Evolutionary conservation across 2,113 vertebrate genomes (phyloP), one percentile per base, ranked within the genome.

Genomic region (Hemibagrus wyckioides): DNA sequence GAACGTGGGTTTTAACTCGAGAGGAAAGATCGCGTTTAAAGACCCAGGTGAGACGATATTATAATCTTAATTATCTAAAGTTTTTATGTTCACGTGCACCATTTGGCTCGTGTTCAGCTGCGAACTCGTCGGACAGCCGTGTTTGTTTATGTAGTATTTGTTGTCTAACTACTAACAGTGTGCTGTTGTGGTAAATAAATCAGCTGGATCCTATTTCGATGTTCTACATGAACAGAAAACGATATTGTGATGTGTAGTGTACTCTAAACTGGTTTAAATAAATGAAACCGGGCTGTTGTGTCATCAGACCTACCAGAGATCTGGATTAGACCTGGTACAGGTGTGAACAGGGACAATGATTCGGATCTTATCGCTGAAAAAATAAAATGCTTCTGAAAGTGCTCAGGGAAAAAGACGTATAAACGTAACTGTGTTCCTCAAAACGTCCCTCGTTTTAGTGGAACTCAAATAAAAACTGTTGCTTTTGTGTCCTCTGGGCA

Each of bases 1-100:
- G 30, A 80, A 39, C 77, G 77, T 80, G 52, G 17, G 19, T 39
- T 80, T 80, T 39, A 56, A 80, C 30, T 56, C 52, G 77, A 36
- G 52, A 6, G 1, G 10, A 36, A 33, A 33, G 0, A n/a, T n/a
- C n/a, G 5, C 1, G 0, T 21, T 39, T 41, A 39, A 57, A 57
- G 8, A 36, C 8, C 3, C 19, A 57, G 77, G 77, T 56, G 30
- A 80, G 77, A 56, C n/a, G 0, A 3, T 1, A 36, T 80, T 77
- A 50, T n/a, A 50, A n/a, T 13, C 10, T 23, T 1, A 80, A 80
- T 4, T 76, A 28, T 15, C 13, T 75, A 15, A 48, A 48, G 28
- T 11, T 10, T 4, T 44, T 44, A 5, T 2, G 17, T n/a, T 28
- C 13, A 7, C 50, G 4, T 41, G 5, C 65, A 19, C 15, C 14